Evolutionary conservation across 1,140 invertebrate genomes (phyloP), one percentile per base, ranked within the genome.

Genomic region (Saccostrea glomerata): DNA sequence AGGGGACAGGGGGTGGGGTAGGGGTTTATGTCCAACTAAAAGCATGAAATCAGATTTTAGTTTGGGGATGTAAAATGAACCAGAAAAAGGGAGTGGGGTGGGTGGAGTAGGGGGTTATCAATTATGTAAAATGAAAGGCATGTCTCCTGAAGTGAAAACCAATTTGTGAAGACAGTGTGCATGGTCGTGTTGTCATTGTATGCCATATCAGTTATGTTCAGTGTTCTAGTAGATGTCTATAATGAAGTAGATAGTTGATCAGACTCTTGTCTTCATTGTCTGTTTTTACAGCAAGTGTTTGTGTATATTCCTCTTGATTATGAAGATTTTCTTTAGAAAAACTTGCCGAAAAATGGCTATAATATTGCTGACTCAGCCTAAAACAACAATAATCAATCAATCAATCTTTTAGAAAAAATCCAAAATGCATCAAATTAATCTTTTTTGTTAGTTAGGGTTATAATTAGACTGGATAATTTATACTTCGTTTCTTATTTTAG

Each of bases 401-500:
- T n/a, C n/a, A n/a, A n/a, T n/a, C n/a, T n/a, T 11, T 13, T 17
- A 60, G 20, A 60, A 60, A 13, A 60, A 2, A 4, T 36, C 6
- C 6, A 56, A 56, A 56, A 56, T 7, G 13, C 6, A 56, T 36
- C 30, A 36, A 36, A 36, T 36, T 36, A 2, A 36, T 36, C 2
- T 36, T 36, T 36, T 36, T 36, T 0, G 30, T 36, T 36, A 36
- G 30, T 36, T 36, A 36, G 2, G 30, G 30, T 36, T 1, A 36
- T 36, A n/a, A 63, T 63, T 5, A 63, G 58, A 63, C n/a, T 63
- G 0, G 5, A 20, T 6, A 63, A 63, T 63, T 63, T 17, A 60
- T 17, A 47, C 47, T 47, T 9, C n/a, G 58, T 20, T 63, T 63
- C 58, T 63, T 4, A 36, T 90, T 90, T 15, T 88, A 94, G 93